Base-by-base conservation (phyloP, 2,797 vertebrate genomes). In the Molossus alvarezi region DNA sequence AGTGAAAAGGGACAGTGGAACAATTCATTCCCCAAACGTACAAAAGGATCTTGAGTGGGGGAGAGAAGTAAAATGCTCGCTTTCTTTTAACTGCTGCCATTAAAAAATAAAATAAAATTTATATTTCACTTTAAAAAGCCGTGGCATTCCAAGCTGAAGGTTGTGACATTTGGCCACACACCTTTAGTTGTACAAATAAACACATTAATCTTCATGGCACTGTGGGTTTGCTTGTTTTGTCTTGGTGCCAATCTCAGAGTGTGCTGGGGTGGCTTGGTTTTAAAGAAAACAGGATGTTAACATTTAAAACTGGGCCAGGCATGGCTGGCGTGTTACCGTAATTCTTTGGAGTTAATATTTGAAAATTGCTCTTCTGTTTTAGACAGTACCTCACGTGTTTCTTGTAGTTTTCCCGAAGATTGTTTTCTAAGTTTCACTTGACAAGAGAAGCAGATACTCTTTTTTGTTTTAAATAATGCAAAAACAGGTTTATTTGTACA, bases 281-380 rank as follows among this genome's bases (percentile, higher is more conserved):
- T 55, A 97, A 97, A 85, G 62, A 97, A 98, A 97, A 91, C 91
- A 96, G 91, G 94, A 98, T 92, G 51, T 88, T 91, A 33, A 20
- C 18, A 69, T 37, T 69, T 20, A n/a, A 89, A 73, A 37, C 64
- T 69, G 80, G 69, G 18, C 53, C 72, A 80, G 41, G 86, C 8
- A 81, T 83, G 20, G 53, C 84, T 96, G 96, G 92, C 4, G 14
- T 95, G 48, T 94, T 96, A 93, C 80, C 93, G 25, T 8, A 76
- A 29, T 67, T 97, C 75, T 94, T 73, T 71, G 88, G 94, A 81
- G 77, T 91, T 84, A 97, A 96, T 80, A 0, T 2, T 33, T 89
- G 58, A 95, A 97, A 97, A 97, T 96, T 57, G 71, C 41, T 79
- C 65, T 41, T 81, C 37, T 92, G 51, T 76, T 97, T 67, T 92